phyloP scores from a whole-genome alignment of 2,888 invertebrate species.

The Folsomia manolachei region DNA sequence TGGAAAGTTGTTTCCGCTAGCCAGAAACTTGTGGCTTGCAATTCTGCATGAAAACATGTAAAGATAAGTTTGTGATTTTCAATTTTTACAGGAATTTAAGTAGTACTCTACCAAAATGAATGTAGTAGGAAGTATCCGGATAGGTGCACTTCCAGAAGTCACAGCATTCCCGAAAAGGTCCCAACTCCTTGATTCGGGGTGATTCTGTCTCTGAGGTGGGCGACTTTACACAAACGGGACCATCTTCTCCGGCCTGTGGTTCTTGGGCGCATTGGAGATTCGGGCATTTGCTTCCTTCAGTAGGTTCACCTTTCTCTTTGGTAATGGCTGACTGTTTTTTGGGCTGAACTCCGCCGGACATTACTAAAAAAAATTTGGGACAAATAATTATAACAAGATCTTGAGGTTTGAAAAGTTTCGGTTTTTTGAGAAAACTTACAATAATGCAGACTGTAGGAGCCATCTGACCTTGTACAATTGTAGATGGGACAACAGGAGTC shows the following conservation, averaged over 20 bases:
- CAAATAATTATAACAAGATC: too few relatives aligned
- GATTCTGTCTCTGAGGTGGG: not conserved
- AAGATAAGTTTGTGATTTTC: too few relatives aligned
- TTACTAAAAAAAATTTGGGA: constrained; percentile 12
- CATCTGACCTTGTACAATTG: constrained; percentile 21
- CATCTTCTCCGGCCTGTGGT: not conserved
- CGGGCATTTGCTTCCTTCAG: constrained; percentile 18
- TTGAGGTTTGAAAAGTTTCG: not conserved
- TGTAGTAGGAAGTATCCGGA: constrained; percentile 1
- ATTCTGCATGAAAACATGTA: constrained; percentile 6
- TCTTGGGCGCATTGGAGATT: constrained; percentile 19
- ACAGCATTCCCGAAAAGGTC: constrained; percentile 21
- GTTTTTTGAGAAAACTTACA: constrained; percentile 17
- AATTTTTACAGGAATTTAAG: too few relatives aligned
- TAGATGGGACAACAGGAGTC: constrained; percentile 26
- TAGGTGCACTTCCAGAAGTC: constrained; percentile 18
- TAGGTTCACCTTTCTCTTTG: constrained; percentile 23
- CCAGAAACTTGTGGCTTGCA: constrained; percentile 9
- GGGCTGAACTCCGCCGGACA: constrained; percentile 19
- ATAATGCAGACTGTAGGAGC: constrained; percentile 21
- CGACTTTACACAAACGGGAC: not conserved
- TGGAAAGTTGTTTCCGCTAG: constrained; percentile 13
- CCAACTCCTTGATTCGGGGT: constrained; percentile 10
- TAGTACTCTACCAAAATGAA: constrained; percentile 11
- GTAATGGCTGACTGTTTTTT: not conserved